phyloP scores from a whole-genome alignment of 2,888 invertebrate genomes.

The Pollenia amentaria region DNA sequence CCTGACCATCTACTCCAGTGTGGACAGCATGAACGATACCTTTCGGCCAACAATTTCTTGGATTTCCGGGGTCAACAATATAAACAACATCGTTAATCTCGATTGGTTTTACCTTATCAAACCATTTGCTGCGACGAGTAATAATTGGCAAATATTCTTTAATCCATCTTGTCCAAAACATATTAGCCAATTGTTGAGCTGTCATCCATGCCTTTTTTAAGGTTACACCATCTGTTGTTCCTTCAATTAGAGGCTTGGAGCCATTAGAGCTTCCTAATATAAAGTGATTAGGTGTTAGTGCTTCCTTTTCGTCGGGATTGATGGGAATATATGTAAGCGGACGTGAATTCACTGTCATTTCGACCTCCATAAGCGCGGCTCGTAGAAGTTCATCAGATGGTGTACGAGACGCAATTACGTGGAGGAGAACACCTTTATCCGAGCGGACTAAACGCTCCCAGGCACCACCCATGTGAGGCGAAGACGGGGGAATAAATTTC shows the following conservation, averaged over 20 bases:
- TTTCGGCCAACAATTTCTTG: constrained; percentile 65
- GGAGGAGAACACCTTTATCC: constrained; percentile 24
- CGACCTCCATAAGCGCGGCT: constrained; percentile 53
- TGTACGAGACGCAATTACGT: neutral
- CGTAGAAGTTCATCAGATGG: constrained; percentile 62
- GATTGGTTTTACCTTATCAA: constrained; percentile 50
- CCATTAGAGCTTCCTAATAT: constrained; percentile 60
- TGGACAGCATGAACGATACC: constrained; percentile 34
- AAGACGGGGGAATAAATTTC: constrained; percentile 55
- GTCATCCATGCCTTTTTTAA: constrained; percentile 49
- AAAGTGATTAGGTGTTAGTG: constrained; percentile 68
- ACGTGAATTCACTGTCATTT: constrained; percentile 59
- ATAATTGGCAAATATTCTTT: constrained; percentile 65
- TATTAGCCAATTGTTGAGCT: constrained; percentile 62
- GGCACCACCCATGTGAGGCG: too few species aligned
- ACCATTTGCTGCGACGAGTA: constrained; percentile 70
- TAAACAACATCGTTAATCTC: constrained; percentile 61
- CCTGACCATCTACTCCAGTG: constrained; percentile 47
- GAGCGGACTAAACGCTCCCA: too few species aligned
- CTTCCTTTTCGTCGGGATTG: constrained; percentile 49
- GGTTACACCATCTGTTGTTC: constrained; percentile 18
- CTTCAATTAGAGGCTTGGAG: constrained; percentile 40
- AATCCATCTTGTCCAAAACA: constrained; percentile 67
- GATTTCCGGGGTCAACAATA: constrained; percentile 68
- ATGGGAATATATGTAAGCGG: constrained; percentile 64